These are phyloP conservation scores for Cheilosia soror DNA, from an alignment of 2,888 invertebrate species.

Conservation along the genomic window DNA sequence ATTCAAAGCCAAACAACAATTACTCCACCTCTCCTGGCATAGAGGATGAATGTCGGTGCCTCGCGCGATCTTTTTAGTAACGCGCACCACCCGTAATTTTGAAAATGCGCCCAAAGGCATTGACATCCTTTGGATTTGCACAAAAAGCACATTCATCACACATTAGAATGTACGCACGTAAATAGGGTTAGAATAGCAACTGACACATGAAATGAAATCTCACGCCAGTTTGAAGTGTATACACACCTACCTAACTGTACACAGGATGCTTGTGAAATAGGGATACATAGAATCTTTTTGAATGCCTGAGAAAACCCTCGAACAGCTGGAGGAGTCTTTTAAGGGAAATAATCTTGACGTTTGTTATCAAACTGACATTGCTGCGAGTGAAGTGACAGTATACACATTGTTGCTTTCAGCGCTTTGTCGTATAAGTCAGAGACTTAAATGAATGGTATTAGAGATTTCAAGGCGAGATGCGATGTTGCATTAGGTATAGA, in stretches of 20 bases:
- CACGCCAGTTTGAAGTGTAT: slow-evolving; percentile 23
- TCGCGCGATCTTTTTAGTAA: neutral
- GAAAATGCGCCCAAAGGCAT: slow-evolving; percentile 44
- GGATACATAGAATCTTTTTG: neutral
- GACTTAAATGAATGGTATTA: slow-evolving; percentile 26
- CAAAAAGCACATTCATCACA: slow-evolving; percentile 60
- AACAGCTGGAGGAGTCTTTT: slow-evolving; percentile 23
- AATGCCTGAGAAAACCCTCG: slow-evolving; percentile 3
- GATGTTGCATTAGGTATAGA: too few relatives aligned
- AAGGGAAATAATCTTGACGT: slow-evolving; percentile 47
- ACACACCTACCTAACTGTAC: neutral
- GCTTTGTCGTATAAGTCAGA: slow-evolving; percentile 39
- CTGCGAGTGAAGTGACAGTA: slow-evolving; percentile 25
- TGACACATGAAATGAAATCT: slow-evolving; percentile 56
- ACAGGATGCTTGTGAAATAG: neutral
- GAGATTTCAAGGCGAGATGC: slow-evolving; percentile 23
- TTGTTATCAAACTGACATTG: slow-evolving; percentile 33
- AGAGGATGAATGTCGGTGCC: neutral
- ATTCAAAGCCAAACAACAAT: slow-evolving; percentile 65
- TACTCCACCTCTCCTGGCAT: slow-evolving; percentile 33
- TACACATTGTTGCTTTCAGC: slow-evolving; percentile 13
- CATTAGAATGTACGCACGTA: slow-evolving; percentile 26
- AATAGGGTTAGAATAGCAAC: slow-evolving; percentile 40
- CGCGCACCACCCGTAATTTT: slow-evolving; percentile 5
- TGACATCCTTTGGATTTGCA: slow-evolving; percentile 54